Evolutionary conservation across 2,113 vertebrate species (phyloP).

Genomic region (Mesitornis unicolor): DNA sequence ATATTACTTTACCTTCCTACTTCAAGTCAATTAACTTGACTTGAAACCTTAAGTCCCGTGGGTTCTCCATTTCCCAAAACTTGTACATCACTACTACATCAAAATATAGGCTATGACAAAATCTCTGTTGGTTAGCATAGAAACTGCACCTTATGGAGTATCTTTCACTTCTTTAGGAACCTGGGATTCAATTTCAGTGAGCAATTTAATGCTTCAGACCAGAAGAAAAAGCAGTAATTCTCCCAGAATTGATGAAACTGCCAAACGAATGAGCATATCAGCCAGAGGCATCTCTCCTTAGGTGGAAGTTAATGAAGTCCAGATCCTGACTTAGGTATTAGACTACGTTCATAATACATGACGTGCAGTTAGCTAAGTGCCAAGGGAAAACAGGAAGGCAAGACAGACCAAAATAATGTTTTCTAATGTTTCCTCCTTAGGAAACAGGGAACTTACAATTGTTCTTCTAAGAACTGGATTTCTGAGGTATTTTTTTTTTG

Average conservation of each 20-base stretch:
- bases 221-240: constrained; percentile 38
- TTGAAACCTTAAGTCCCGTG: not conserved
- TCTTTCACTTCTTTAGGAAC: constrained; percentile 1
- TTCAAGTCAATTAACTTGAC: not conserved
- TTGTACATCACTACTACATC: not conserved
- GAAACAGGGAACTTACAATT: not conserved
- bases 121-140: not conserved
- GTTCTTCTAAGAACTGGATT: not conserved
- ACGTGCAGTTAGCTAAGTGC: not conserved
- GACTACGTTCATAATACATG: constrained; percentile 26
- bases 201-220: constrained; percentile 9
- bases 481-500: not conserved
- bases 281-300: constrained; percentile 11
- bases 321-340: constrained; percentile 1
- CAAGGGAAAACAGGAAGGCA: fast-evolving
- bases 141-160: not conserved
- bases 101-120: not conserved
- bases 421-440: not conserved
- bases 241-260: constrained; percentile 32
- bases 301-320: constrained; percentile 42
- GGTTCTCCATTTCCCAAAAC: not conserved
- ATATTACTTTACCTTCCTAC: not conserved
- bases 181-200: not conserved
- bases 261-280: constrained; percentile 1
- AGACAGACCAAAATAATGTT: not conserved